Evolutionary conservation across 2,113 vertebrate species (phyloP).

Genomic region (Lophius piscatorius): DNA sequence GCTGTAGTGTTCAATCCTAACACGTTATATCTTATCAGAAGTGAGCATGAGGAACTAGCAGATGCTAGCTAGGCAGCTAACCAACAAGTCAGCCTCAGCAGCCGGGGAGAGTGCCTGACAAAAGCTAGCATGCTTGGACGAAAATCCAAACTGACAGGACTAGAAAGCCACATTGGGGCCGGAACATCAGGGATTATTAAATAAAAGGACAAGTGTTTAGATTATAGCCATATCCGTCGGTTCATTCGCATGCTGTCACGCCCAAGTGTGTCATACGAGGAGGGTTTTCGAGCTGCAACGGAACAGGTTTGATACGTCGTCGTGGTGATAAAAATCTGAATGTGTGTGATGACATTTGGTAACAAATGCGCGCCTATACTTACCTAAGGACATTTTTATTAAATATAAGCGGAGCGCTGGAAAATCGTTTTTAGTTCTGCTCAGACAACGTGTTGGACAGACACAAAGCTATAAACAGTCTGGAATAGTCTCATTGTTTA

Average conservation of each 20-base stretch:
- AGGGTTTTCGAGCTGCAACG: constrained; percentile 55
- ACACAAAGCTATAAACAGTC: constrained; percentile 79
- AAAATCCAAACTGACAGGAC: constrained; percentile 2
- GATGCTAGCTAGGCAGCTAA: constrained; percentile 62
- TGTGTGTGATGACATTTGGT: constrained; percentile 48
- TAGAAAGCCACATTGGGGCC: neutral
- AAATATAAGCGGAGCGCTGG: constrained; percentile 4
- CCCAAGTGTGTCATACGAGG: constrained; percentile 72
- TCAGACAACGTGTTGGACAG: constrained; percentile 60
- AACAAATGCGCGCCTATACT: constrained; percentile 61
- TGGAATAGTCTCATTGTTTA: constrained; percentile 83
- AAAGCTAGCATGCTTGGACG: constrained; percentile 29
- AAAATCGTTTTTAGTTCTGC: constrained; percentile 41
- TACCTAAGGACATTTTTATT: constrained; percentile 69
- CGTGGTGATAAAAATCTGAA: constrained; percentile 52
- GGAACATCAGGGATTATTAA: neutral
- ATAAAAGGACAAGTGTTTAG: neutral
- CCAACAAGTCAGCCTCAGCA: constrained; percentile 27
- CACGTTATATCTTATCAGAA: neutral
- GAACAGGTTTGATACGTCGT: constrained; percentile 64
- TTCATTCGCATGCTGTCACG: constrained; percentile 71
- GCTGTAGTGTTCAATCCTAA: too few species aligned
- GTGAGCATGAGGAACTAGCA: constrained; percentile 30
- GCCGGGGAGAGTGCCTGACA: constrained; percentile 25
- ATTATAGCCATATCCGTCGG: constrained; percentile 5